Conservation (phyloP, 2,113 vertebrate species). For the Pavo muticus region DNA sequence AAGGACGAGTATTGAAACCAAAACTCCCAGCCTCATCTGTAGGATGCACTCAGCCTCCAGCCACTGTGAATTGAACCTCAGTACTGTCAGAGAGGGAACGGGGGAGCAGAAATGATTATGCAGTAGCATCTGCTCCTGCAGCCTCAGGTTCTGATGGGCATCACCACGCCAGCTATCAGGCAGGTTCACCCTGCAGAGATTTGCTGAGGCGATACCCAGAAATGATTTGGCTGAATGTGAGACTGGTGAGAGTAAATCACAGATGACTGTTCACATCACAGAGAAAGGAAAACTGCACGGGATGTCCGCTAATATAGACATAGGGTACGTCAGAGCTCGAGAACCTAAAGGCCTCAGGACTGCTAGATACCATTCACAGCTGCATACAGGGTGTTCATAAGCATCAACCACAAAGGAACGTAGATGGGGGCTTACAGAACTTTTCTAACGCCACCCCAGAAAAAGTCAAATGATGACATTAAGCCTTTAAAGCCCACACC, state of each 20-base stretch:
- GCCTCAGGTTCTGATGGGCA: not conserved
- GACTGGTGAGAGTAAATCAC: not conserved
- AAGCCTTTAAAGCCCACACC: not conserved
- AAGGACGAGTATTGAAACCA: constrained; percentile 15
- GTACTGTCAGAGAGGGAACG: not conserved
- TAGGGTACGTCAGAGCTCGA: not conserved
- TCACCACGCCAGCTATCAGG: not conserved
- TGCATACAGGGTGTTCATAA: not conserved
- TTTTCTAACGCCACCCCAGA: not conserved
- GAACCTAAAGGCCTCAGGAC: not conserved
- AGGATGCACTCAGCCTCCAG: not conserved
- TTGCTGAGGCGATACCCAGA: not conserved
- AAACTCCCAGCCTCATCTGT: not conserved
- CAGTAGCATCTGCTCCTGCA: not conserved
- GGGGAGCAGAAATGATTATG: not conserved
- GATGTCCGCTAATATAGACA: not conserved
- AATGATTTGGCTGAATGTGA: not conserved
- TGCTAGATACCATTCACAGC: not conserved
- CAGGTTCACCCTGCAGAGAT: not conserved
- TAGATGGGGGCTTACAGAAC: not conserved
- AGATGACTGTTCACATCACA: not conserved
- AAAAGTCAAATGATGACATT: not conserved
- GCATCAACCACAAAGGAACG: not conserved
- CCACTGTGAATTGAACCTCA: not conserved
- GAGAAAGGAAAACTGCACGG: not conserved